Evolutionary conservation across 2,797 vertebrate species (phyloP).

Genomic region (Cheirogaleus major): DNA sequence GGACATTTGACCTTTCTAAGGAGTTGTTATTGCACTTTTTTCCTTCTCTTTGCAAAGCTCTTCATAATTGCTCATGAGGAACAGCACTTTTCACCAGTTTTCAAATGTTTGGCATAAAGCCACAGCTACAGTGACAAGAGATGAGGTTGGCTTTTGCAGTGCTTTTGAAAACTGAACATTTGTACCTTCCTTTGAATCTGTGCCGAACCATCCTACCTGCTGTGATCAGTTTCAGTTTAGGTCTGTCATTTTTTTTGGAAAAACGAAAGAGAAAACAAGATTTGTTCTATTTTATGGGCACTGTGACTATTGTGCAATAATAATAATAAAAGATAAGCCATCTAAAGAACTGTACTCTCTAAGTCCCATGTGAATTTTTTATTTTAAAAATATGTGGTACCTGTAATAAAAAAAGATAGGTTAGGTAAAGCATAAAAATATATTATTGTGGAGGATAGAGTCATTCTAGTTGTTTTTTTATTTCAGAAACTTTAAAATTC

Average conservation of each 20-base stretch:
- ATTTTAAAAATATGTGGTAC: constrained; percentile 58
- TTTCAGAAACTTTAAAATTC: constrained; percentile 34
- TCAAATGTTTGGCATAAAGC: constrained; percentile 62
- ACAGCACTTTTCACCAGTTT: constrained; percentile 50
- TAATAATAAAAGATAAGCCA: constrained; percentile 69
- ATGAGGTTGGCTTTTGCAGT: constrained; percentile 58
- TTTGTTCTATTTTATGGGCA: constrained; percentile 65
- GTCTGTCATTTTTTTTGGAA: constrained; percentile 44
- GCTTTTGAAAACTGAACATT: constrained; percentile 72
- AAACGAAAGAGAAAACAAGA: constrained; percentile 57
- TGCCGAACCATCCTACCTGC: constrained; percentile 58
- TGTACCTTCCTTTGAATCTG: constrained; percentile 72
- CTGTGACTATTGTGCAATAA: constrained; percentile 56
- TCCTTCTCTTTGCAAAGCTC: constrained; percentile 51
- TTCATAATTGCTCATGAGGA: constrained; percentile 59
- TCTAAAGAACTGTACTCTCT: constrained; percentile 39
- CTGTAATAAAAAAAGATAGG: constrained; percentile 19
- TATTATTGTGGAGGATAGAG: constrained; percentile 12
- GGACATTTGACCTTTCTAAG: constrained; percentile 26
- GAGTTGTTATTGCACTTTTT: constrained; percentile 10
- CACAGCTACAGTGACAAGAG: constrained; percentile 52
- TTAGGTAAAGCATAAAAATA: constrained; percentile 61
- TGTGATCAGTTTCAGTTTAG: constrained; percentile 65
- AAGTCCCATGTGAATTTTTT: constrained; percentile 62
- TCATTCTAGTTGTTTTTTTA: constrained; percentile 24